Evolutionary conservation across 1,140 invertebrate genomes (phyloP), one percentile per base, ranked within the genome.

Genomic region (Ceratina japonica): DNA sequence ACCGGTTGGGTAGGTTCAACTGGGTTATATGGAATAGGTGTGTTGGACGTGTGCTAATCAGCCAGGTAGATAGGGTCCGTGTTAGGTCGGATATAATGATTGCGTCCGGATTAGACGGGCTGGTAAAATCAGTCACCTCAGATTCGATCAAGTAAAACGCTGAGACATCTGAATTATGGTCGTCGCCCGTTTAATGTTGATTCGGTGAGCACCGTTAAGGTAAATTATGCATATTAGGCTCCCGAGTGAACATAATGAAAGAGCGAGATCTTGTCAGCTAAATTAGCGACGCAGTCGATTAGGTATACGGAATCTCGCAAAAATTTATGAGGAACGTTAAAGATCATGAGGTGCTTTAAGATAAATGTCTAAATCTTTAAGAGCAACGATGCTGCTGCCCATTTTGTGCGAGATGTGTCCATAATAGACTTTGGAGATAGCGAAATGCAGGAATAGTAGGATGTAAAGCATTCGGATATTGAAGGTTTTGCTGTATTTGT

Each of bases 11-110:
- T 52, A 68, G 65, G 22, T 52, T 52, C 12, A 18, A 52, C 22
- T n/a, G 49, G 49, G 49, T 52, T 68, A 49, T 24, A 16, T 27
- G 16, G 65, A 18, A 10, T 52, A 8, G 20, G 44, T 66, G 64
- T 22, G 64, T n/a, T 51, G 27, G 16, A 37, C 18, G 61, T 37
- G 27, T 37, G 61, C 31, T 63, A 63, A 63, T 37, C 61, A 63
- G 24, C 37, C 27, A 18, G 31, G 22, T 56, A 56, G 74, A 83
- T 68, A 69, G 51, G 18, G 24, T 58, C 13, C 0, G 16, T 58
- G 8, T 63, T 51, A 31, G 24, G 0, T 1, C 37, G n/a, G 27
- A 3, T 22, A 70, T 20, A 62, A 68, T 22, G 51, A 70, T 78
- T 72, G 69, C 31, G 4, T 13, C 12, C 61, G 24, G n/a, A 54